Evolutionary conservation across 2,888 invertebrate genomes (phyloP).

Genomic region (Drosophila nr. medialis): DNA sequence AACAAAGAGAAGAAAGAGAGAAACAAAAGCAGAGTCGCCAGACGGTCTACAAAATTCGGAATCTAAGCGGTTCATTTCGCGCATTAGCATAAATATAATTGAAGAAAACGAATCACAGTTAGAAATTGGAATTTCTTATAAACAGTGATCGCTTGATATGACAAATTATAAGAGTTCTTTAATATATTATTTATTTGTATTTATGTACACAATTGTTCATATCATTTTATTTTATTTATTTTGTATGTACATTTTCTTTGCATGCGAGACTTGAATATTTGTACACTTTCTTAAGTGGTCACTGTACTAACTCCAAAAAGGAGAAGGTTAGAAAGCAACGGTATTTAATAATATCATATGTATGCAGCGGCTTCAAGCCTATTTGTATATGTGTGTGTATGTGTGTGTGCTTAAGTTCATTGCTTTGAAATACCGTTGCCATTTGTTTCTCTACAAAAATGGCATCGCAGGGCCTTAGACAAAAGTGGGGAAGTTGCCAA

Average conservation of each 20-base stretch:
- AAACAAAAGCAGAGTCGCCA: constrained; percentile 53
- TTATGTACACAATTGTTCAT: neutral
- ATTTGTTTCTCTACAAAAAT: constrained; percentile 69
- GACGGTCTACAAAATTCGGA: constrained; percentile 53
- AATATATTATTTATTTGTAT: neutral
- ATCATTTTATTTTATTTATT: neutral
- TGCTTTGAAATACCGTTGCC: constrained; percentile 67
- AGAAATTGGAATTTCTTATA: constrained; percentile 25
- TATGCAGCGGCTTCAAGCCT: constrained; percentile 19
- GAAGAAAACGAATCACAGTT: constrained; percentile 26
- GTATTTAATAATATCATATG: constrained; percentile 38
- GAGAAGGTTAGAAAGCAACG: constrained; percentile 19
- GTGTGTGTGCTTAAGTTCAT: constrained; percentile 34
- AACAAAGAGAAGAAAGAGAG: constrained; percentile 11
- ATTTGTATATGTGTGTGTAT: constrained; percentile 5
- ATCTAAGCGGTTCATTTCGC: constrained; percentile 24
- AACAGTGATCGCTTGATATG: neutral
- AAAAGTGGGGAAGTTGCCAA: constrained; percentile 34
- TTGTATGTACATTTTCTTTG: neutral
- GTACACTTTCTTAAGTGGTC: neutral
- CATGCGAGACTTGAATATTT: neutral
- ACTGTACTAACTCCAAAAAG: neutral
- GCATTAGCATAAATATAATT: constrained; percentile 36
- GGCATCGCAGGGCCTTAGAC: constrained; percentile 56
- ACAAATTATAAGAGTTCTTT: neutral